phyloP scores from a whole-genome alignment of 2,797 vertebrate species.

The Pangasius mekongensis region DNA sequence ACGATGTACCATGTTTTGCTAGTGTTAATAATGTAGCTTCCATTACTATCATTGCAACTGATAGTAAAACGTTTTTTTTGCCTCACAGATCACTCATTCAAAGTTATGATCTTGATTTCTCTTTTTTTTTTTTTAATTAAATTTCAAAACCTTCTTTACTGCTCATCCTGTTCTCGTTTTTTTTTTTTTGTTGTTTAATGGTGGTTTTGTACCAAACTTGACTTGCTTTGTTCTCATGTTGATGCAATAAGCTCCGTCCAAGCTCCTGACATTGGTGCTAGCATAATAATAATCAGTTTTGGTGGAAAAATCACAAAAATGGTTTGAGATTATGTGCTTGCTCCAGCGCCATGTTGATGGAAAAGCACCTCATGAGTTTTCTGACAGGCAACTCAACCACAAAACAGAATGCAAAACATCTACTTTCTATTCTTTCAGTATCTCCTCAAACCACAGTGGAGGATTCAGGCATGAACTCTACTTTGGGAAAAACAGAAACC shows the following conservation, averaged over 20 bases:
- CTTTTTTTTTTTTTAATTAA: background rate
- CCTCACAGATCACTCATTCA: background rate
- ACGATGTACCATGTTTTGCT: background rate
- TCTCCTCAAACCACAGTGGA: background rate
- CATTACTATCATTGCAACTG: background rate
- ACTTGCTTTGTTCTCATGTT: background rate
- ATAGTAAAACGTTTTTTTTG: background rate
- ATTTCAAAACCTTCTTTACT: background rate
- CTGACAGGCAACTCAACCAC: background rate
- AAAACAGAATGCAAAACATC: background rate
- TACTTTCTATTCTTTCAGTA: slow-evolving; percentile 3
- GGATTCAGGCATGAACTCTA: background rate
- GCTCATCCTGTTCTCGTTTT: background rate
- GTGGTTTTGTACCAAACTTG: background rate
- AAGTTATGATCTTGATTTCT: background rate
- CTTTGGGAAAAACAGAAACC: background rate
- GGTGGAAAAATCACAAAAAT: background rate
- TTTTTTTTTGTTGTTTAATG: background rate
- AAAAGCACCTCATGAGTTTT: background rate
- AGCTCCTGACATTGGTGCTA: background rate
- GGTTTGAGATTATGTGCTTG: background rate
- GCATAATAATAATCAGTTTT: background rate
- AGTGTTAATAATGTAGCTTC: background rate
- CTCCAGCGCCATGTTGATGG: background rate
- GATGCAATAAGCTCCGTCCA: background rate